Base-by-base conservation (phyloP, 2,113 vertebrate genomes). In the Centropus bengalensis region DNA sequence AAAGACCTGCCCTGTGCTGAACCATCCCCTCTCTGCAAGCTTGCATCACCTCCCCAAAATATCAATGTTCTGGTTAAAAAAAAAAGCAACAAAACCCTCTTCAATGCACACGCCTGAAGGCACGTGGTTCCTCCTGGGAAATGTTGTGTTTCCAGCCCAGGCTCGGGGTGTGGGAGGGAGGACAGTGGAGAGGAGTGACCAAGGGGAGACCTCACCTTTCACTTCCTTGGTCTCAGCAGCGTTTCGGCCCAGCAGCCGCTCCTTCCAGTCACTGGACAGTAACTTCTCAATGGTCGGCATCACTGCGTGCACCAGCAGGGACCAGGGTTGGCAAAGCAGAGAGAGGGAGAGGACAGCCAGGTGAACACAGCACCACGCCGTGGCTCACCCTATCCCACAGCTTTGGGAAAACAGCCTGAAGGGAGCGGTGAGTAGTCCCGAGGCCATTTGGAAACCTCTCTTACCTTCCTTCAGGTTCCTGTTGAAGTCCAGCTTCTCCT, bases 261-360 rank as follows among this genome's bases (percentile, higher is more conserved):
- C 99, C 96, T 98, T 99, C 99, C 99, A 99, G 93, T 99, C 99
- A 1, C 98, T 96, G 95, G 98, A 98, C 59, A 99, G 97, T 77
- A 99, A 97, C 95, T 99, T 99, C 98, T 99, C 99, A 9, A 99
- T 99, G 92, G 98, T 98, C 0, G 99, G 99, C 97, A 99, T 98
- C 33, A 99, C 99, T 99, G 96, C 26, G 21, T 23, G 1, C 0
- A 7, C 10, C 23, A 4, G 49, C 38, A 17, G 27, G 45, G 19
- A 42, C 13, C 16, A 1, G 49, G 32, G 56, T 33, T 3, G 2
- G 45, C 16, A 58, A 62, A 54, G 44, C 18, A 33, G 28, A 20
- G 73, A 40, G 24, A 44, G n/a, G n/a, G 24, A 83, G 24, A 52
- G n/a, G 4, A 74, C 52, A 69, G 15, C 27, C 30, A n/a, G 9